Conservation (phyloP, 2,113 vertebrate genomes). For the Cavia porcellus region DNA sequence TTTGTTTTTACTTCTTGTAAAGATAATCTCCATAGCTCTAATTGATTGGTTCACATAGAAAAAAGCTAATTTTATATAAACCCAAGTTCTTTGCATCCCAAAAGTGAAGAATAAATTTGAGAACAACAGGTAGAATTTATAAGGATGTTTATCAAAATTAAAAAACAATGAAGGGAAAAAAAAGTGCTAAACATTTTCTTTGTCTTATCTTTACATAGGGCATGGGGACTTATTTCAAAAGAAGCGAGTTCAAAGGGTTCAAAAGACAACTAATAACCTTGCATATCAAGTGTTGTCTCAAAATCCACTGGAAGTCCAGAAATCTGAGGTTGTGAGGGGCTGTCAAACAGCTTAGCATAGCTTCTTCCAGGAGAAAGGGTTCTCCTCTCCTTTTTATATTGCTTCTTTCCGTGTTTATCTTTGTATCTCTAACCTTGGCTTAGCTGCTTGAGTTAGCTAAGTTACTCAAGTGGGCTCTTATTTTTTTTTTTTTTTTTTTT, state of each 20-base stretch:
- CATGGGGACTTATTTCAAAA: background rate
- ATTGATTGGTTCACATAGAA: background rate
- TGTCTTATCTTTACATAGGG: background rate
- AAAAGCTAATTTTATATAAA: background rate
- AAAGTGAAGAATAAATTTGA: background rate
- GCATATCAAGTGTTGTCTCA: background rate
- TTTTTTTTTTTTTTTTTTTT: too few species aligned
- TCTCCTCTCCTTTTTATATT: background rate
- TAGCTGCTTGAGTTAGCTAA: background rate
- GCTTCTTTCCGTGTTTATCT: background rate
- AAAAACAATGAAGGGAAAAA: background rate
- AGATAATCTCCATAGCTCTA: background rate
- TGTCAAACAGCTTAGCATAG: background rate
- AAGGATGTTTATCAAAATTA: background rate
- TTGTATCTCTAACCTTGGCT: background rate
- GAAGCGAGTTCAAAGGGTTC: background rate
- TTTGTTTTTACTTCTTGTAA: background rate
- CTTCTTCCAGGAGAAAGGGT: too few species aligned
- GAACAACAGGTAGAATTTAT: background rate
- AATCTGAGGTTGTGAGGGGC: background rate
- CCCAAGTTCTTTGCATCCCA: background rate
- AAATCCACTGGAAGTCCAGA: background rate
- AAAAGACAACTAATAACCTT: background rate
- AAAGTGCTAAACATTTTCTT: background rate
- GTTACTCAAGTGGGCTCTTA: background rate